These are phyloP conservation scores for Cladopsammia gracilis DNA, from an alignment of 64 coral and sea anemone genomes.

Conservation along the genomic window DNA sequence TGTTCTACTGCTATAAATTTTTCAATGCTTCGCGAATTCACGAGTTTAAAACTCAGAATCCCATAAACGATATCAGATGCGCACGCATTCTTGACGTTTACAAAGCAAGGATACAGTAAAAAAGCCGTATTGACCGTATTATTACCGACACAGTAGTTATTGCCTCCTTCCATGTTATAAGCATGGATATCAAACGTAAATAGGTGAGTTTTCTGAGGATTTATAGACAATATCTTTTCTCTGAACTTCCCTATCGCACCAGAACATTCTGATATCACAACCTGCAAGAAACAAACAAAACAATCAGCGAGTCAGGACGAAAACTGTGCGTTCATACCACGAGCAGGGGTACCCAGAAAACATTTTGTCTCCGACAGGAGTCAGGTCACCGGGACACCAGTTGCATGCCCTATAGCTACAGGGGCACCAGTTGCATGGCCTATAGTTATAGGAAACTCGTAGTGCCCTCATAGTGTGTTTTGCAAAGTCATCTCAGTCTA, in stretches of 20 bases:
- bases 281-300: slow-evolving; percentile 25
- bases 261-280: slow-evolving; percentile 82
- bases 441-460: no score
- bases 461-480: no score
- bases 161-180: slow-evolving; percentile 64
- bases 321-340: neutral
- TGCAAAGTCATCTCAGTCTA: no score
- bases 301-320: neutral
- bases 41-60: no score
- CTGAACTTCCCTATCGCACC: slow-evolving; percentile 82
- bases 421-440: no score
- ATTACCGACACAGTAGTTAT: slow-evolving; percentile 83
- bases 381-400: no score
- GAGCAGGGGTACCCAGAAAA: no score
- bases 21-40: no score
- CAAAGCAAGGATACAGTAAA: neutral
- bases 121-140: neutral
- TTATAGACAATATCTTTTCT: slow-evolving; percentile 86
- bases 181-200: slow-evolving; percentile 85
- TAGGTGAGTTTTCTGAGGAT: slow-evolving; percentile 86
- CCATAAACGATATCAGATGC: no score
- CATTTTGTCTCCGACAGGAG: no score
- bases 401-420: no score
- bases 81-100: neutral
- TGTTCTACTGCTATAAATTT: no score